A percentile compares a stretch with the other conserved stretches of the same genome.
These are phyloP conservation scores for Ambastaia sidthimunki DNA, from an alignment of 2,797 vertebrate genomes.

Conservation along the genomic window DNA sequence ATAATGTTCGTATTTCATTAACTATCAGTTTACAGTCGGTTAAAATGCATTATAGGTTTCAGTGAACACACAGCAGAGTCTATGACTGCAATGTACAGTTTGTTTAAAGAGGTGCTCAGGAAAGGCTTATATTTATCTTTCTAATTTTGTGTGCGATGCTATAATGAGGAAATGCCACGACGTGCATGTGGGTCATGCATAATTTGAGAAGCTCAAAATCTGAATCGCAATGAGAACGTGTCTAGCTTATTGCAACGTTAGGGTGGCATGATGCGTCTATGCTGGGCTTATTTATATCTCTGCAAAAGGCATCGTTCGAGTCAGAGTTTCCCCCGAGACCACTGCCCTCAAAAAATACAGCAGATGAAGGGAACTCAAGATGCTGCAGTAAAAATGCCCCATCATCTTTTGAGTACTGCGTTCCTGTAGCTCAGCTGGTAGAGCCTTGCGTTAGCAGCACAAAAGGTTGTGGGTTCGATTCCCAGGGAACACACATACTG, in stretches of 20 bases:
- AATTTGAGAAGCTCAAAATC: conserved; percentile 25
- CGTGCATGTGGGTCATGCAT: conserved; percentile 43
- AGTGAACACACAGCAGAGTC: not conserved
- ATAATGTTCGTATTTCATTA: conserved; percentile 38
- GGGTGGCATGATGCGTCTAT: conserved; percentile 45
- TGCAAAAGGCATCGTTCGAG: conserved; percentile 65
- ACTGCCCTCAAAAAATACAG: conserved; percentile 54
- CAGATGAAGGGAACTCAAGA: conserved; percentile 59
- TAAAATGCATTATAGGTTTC: conserved; percentile 33
- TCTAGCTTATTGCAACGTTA: conserved; percentile 31
- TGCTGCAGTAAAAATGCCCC: conserved; percentile 45
- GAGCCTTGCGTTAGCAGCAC: no score
- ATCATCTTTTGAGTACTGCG: not conserved
- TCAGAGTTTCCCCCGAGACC: conserved; percentile 50
- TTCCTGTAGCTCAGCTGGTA: no score
- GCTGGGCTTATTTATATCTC: conserved; percentile 64
- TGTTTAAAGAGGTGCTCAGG: conserved; percentile 29
- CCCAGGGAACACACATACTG: no score
- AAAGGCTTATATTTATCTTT: conserved; percentile 27
- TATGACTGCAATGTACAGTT: conserved; percentile 22
- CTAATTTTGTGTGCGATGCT: conserved; percentile 29
- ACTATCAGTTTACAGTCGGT: conserved; percentile 27
- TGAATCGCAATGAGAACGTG: not conserved
- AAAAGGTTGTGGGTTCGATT: no score
- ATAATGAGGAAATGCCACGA: conserved; percentile 36